Percentiles rank a stretch among this genome's conserved stretches.
Conservation (phyloP, 2,113 vertebrate species). For the Polyodon spathula region DNA sequence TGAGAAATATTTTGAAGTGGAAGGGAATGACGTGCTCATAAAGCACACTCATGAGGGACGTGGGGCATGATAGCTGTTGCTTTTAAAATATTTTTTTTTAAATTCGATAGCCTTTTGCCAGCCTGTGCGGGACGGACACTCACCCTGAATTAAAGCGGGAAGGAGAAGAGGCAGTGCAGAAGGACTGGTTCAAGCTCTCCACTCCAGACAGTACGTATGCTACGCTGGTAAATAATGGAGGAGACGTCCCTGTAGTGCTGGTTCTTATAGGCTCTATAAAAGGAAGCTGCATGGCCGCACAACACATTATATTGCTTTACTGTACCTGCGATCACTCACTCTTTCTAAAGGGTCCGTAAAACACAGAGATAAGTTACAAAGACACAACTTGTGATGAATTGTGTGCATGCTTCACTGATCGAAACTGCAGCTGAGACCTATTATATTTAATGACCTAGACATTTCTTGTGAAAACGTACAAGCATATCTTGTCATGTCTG, state of each 20-base stretch:
- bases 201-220: constrained; percentile 48
- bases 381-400: constrained; percentile 65
- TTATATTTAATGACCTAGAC: constrained; percentile 57
- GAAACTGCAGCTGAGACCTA: constrained; percentile 66
- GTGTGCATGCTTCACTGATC: constrained; percentile 53
- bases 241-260: constrained; percentile 31
- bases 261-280: constrained; percentile 15
- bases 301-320: too few species aligned
- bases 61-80: too few species aligned
- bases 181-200: too few species aligned
- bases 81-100: too few species aligned
- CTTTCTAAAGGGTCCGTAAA: constrained; percentile 33
- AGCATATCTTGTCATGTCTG: constrained; percentile 41
- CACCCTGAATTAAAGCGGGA: too few species aligned
- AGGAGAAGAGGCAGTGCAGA: too few species aligned
- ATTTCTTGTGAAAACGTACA: constrained; percentile 52
- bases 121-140: too few species aligned
- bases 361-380: constrained; percentile 45
- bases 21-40: too few species aligned
- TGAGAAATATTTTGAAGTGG: too few species aligned
- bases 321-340: background rate
- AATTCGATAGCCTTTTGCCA: too few species aligned
- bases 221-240: constrained; percentile 59
- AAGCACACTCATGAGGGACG: too few species aligned
- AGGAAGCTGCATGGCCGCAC: too few species aligned